Base-by-base conservation (phyloP, 2,888 invertebrate genomes). In the Metallyticus violacea region DNA sequence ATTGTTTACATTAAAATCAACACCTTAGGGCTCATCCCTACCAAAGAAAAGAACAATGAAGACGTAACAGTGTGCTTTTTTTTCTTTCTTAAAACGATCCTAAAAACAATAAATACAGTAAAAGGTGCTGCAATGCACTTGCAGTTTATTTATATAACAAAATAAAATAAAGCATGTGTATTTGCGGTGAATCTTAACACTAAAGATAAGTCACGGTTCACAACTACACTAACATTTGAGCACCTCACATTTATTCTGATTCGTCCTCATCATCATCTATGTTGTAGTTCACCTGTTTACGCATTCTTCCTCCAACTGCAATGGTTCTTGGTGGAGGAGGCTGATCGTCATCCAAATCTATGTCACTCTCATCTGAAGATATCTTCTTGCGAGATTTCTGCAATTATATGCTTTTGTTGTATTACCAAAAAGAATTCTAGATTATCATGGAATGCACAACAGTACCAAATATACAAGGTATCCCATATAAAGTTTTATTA, bases 201-300 rank as follows among this genome's bases (percentile, higher is more conserved):
- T 62, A 62, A 62, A 62, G 40, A 62, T 6, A 2, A 62, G 40
- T 62, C 40, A 62, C 40, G 22, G 15, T 62, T 62, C 40, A 62
- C 40, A 62, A 62, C 15, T 62, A 62, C 40, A 62, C 40, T 62
- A 62, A 62, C n/a, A 62, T 62, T 62, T 62, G 40, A 7, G 40
- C 40, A 62, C 40, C 15, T 3, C 22, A 6, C 40, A 62, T 62
- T 62, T 62, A 62, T 15, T 62, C 40, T 22, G 15, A 62, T 62
- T 91, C 81, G 28, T 85, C 85, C 6, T 28, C 83, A 27, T 83
- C 83, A 28, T 77, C 91, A 6, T 90, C 92, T 78, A 90, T 90
- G 80, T 91, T 92, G 88, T 93, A 94, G 81, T 92, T 93, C 78
- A 93, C 91, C 7, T 92, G 91, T 86, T 92, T 92, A 77, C 92